These are phyloP conservation scores for Caenorhabditis doughertyi DNA, from an alignment of 2,888 invertebrate species.

Conservation along the genomic window DNA sequence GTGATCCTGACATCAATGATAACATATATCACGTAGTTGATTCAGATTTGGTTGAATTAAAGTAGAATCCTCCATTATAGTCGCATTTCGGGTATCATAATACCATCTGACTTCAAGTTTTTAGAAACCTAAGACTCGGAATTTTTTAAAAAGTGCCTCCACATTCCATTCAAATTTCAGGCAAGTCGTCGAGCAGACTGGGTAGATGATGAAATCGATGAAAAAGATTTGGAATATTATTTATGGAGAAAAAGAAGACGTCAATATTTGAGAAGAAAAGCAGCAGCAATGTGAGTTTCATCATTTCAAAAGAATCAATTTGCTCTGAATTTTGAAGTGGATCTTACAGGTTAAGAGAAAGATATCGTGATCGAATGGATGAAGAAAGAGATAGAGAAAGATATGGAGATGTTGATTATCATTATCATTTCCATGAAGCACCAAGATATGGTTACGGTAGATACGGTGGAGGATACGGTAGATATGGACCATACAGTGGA, in stretches of 20 bases:
- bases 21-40: background rate
- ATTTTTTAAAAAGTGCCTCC: background rate
- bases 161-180: background rate
- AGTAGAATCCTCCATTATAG: no score
- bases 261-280: constrained; percentile 50
- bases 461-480: constrained; percentile 42
- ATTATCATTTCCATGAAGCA: constrained; percentile 64
- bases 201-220: constrained; percentile 59
- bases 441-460: constrained; percentile 42
- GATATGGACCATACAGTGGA: constrained; percentile 44
- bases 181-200: constrained; percentile 56
- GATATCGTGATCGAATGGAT: constrained; percentile 33
- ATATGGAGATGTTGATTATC: constrained; percentile 33
- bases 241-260: constrained; percentile 66
- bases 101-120: no score
- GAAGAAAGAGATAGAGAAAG: constrained; percentile 23
- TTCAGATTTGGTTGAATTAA: no score
- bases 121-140: no score
- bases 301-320: background rate
- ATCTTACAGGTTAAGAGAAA: constrained; percentile 30
- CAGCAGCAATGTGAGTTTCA: constrained; percentile 19
- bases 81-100: no score
- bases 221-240: constrained; percentile 66
- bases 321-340: background rate
- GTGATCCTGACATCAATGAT: background rate